Base-by-base conservation (phyloP, 1,140 invertebrate genomes). In the Drosophila novamexicana region DNA sequence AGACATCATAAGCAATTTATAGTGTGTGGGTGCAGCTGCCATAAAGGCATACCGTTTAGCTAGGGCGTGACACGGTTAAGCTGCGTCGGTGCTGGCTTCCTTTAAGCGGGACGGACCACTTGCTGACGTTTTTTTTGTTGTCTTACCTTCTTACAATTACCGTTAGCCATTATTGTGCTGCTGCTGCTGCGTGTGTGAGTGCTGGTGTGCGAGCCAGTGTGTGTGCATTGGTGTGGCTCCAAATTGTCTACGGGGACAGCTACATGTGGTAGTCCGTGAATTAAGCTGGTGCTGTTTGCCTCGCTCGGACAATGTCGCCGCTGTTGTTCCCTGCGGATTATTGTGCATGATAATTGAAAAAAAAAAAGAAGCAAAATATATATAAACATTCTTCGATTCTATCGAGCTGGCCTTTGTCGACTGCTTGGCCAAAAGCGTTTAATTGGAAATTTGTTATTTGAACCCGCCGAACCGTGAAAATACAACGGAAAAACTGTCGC, bases 381-480 rank as follows among this genome's bases (percentile, higher is more conserved):
- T n/a, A 40, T n/a, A 6, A 40, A 42, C 40, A 42, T 42, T 42
- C 32, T 36, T 14, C 50, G 50, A 18, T 53, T 14, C 14, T 12
- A 2, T 49, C 6, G 1, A 1, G 5, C 7, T 66, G 8, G 44
- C 52, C 18, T 68, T 80, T 70, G 75, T 71, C 57, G 57, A 29
- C 22, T 16, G 62, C 75, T 67, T 70, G 68, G 65, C 47, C 64
- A 52, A 83, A 83, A 84, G 77, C 68, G 69, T 70, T 75, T 86
- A 81, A 88, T 82, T 76, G 83, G 65, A 88, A 88, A 88, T 86
- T 88, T 82, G 79, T 88, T 88, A 82, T 82, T 82, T 66, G 82
- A 52, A 54, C 42, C 67, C 79, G 72, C 36, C 81, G 79, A 88
- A 76, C 82, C 70, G 82, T 86, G 67, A 80, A 59, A 71, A 63